Evolutionary conservation across 23 tunicate genomes (phyloP).

Genomic region (Oikopleura vanhoeffeni): DNA sequence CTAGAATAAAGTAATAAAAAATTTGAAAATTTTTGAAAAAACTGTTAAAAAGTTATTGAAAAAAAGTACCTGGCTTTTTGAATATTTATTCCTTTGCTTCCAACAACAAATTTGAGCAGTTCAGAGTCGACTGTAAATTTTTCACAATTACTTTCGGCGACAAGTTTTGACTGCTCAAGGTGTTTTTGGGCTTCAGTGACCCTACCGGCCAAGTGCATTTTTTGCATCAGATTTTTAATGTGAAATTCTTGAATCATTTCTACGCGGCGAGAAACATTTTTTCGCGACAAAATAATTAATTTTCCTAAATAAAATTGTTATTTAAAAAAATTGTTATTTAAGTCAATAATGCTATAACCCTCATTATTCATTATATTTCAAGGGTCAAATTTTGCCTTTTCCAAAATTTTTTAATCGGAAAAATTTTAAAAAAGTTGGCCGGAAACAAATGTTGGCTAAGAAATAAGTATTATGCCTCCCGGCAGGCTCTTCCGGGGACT

Average conservation of each 20-base stretch:
- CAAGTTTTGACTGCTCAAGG: not conserved
- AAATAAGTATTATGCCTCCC: too few relatives aligned
- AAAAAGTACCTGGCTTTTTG: not conserved
- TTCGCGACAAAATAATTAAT: not conserved
- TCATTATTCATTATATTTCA: too few relatives aligned
- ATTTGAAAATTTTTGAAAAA: not conserved
- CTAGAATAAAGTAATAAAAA: not conserved
- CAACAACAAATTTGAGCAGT: not conserved
- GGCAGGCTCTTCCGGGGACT: too few relatives aligned
- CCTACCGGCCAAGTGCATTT: not conserved
- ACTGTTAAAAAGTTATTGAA: too few relatives aligned
- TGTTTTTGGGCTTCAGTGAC: not conserved
- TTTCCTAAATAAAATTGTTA: not conserved
- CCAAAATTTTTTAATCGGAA: too few relatives aligned
- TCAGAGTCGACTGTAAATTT: not conserved
- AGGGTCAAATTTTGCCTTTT: too few relatives aligned
- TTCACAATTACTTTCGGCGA: not conserved
- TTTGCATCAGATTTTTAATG: not conserved
- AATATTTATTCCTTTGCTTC: not conserved
- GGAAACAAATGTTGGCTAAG: too few relatives aligned
- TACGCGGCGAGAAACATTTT: not conserved
- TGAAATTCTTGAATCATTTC: not conserved
- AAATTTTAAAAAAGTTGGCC: too few relatives aligned
- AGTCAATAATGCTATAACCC: too few relatives aligned
- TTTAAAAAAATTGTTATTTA: too few relatives aligned